A percentile compares a stretch with the other conserved stretches of the same genome.
phyloP scores from a whole-genome alignment of 2,113 vertebrate genomes.

The Cyprinodon variegatus region DNA sequence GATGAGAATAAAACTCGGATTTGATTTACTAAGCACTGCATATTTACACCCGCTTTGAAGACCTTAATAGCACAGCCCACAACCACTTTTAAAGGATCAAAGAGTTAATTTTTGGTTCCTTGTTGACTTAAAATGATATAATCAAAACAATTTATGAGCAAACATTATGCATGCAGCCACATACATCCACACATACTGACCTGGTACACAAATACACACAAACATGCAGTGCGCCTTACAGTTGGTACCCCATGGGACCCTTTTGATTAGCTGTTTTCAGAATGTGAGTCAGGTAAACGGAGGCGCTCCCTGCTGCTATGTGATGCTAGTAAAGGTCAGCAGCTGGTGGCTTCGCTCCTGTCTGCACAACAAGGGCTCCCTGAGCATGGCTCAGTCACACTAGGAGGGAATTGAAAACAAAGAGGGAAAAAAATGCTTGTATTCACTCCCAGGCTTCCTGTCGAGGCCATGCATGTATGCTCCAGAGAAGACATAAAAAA shows the following conservation, averaged over 20 bases:
- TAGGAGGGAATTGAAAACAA: not conserved
- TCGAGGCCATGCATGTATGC: slow-evolving; percentile 21
- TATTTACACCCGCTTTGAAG: slow-evolving; percentile 45
- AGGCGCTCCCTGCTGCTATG: slow-evolving; percentile 54
- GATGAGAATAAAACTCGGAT: slow-evolving; percentile 26
- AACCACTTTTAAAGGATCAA: slow-evolving; percentile 55
- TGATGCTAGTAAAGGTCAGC: slow-evolving; percentile 71
- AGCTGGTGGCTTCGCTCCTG: slow-evolving; percentile 51
- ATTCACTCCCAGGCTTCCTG: slow-evolving; percentile 23
- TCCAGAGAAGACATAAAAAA: slow-evolving; percentile 9
- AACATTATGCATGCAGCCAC: slow-evolving; percentile 13
- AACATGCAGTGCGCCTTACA: slow-evolving; percentile 28
- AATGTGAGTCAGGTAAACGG: slow-evolving; percentile 65
- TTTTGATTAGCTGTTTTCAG: slow-evolving; percentile 70
- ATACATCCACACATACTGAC: slow-evolving; percentile 10
- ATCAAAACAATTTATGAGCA: slow-evolving; percentile 31
- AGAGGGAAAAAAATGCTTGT: slow-evolving; percentile 6
- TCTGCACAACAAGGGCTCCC: slow-evolving; percentile 30
- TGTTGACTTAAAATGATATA: slow-evolving; percentile 38
- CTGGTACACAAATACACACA: slow-evolving; percentile 8
- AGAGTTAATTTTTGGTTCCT: slow-evolving; percentile 51
- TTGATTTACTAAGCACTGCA: slow-evolving; percentile 41
- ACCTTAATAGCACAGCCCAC: slow-evolving; percentile 25
- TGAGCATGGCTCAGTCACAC: slow-evolving; percentile 23
- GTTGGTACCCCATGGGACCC: slow-evolving; percentile 61